Conservation (phyloP, 1,140 invertebrate genomes). For the Scaptomyza pallida region DNA sequence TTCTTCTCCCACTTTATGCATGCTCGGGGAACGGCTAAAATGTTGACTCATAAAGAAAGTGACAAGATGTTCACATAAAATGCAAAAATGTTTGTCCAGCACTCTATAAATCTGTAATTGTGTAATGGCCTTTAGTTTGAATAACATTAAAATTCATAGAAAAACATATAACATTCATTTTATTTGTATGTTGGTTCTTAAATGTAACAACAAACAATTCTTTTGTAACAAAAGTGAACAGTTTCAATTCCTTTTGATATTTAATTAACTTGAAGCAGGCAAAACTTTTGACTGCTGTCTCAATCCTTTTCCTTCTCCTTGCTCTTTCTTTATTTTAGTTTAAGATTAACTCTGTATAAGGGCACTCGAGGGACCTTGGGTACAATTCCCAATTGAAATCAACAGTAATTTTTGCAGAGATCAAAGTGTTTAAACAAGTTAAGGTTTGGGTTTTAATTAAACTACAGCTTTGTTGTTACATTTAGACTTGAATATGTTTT, state of each 20-base stretch:
- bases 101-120: slow-evolving; percentile 4
- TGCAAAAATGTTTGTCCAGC: background rate
- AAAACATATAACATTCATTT: background rate
- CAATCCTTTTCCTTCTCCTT: background rate
- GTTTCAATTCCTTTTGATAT: background rate
- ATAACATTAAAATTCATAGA: background rate
- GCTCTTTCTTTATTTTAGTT: background rate
- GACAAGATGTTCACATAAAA: slow-evolving; percentile 29
- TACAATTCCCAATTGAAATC: background rate
- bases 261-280: background rate
- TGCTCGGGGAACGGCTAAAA: slow-evolving; percentile 15
- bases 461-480: background rate
- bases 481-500: no score
- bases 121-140: background rate
- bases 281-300: background rate
- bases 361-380: background rate
- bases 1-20: background rate
- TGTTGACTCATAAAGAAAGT: slow-evolving; percentile 32
- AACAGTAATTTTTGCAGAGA: background rate
- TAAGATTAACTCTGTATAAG: no score
- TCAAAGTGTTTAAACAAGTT: background rate
- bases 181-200: no score
- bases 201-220: no score
- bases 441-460: background rate
- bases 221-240: background rate